phyloP scores from a whole-genome alignment of 2,113 vertebrate species.

The Phrynosoma platyrhinos region DNA sequence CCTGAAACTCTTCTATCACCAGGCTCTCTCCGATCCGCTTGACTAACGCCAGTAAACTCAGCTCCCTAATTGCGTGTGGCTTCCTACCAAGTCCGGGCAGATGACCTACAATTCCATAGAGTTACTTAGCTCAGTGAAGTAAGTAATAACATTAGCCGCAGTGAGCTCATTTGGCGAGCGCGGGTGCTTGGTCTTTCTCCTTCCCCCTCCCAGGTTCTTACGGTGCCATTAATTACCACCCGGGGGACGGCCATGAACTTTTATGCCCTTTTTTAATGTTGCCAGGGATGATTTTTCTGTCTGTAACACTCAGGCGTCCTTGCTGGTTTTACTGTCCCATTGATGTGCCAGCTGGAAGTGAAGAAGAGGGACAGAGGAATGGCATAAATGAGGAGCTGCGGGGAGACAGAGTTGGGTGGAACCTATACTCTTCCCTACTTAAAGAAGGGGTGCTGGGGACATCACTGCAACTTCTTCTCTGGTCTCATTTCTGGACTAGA shows the following conservation, averaged over 20 bases:
- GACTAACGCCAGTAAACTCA: background rate
- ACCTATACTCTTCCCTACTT: background rate
- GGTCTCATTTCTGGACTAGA: too few species aligned
- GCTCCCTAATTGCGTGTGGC: too few species aligned
- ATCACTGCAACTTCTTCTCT: too few species aligned
- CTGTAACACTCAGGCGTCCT: background rate
- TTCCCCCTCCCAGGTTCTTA: background rate
- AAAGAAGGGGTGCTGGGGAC: too few species aligned
- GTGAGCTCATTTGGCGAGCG: background rate
- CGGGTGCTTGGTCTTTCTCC: too few species aligned
- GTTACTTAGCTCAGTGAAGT: background rate
- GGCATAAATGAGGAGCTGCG: too few species aligned
- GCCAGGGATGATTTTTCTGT: background rate
- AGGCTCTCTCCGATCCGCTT: too few species aligned
- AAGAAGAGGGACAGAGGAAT: background rate
- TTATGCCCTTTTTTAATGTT: background rate
- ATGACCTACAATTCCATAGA: background rate
- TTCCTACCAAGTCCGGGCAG: background rate
- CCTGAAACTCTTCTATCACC: too few species aligned
- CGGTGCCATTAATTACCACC: background rate
- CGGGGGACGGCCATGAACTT: background rate
- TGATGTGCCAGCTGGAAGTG: background rate
- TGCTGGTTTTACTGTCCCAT: background rate
- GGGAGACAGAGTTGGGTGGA: background rate
- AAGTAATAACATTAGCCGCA: background rate